Evolutionary conservation across 1,140 invertebrate species (phyloP).

Genomic region (Calliopsis andreniformis): DNA sequence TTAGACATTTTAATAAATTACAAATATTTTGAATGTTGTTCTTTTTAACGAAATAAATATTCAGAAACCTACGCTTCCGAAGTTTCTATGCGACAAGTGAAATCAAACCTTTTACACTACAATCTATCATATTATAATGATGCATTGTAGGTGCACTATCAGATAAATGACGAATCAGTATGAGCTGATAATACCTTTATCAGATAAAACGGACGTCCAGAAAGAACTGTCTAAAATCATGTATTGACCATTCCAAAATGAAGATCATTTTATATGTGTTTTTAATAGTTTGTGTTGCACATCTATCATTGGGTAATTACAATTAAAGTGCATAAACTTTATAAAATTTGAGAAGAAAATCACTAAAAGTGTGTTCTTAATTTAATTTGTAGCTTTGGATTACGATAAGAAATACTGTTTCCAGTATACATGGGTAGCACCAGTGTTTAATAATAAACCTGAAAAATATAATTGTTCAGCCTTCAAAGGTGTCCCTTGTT

Average conservation of each 20-base stretch:
- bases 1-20: constrained; percentile 45
- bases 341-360: background rate
- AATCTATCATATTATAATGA: background rate
- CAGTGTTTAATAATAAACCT: background rate
- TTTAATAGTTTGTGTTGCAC: background rate
- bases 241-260: constrained; percentile 20
- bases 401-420: constrained; percentile 50
- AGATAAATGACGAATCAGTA: background rate
- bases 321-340: background rate
- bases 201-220: constrained; percentile 43
- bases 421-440: constrained; percentile 62
- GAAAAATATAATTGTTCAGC: background rate
- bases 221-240: background rate
- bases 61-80: background rate
- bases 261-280: background rate
- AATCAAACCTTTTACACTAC: background rate
- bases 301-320: constrained; percentile 34
- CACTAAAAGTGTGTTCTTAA: constrained; percentile 19
- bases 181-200: constrained; percentile 27
- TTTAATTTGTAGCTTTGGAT: constrained; percentile 12
- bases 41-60: background rate
- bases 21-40: constrained; percentile 42
- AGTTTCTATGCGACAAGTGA: background rate
- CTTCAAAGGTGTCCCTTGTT: constrained; percentile 50
- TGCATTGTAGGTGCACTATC: background rate